Conservation (phyloP, 1,140 invertebrate genomes). For the Apis mellifera region DNA sequence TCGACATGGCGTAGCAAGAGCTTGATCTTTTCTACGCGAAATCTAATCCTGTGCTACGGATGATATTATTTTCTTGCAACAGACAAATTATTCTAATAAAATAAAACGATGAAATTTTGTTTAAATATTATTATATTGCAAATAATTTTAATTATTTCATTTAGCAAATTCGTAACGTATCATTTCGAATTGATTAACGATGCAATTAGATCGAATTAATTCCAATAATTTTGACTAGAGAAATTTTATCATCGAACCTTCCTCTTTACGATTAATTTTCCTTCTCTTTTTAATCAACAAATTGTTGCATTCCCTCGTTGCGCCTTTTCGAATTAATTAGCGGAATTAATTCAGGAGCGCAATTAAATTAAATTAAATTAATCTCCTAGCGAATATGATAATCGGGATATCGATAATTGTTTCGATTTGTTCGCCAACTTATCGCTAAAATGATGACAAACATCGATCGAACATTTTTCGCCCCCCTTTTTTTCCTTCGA, state of each 20-base stretch:
- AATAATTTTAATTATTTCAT: no score
- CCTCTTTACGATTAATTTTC: no score
- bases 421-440: not conserved
- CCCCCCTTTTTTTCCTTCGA: no score
- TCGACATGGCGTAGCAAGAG: not conserved
- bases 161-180: not conserved
- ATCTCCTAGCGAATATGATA: not conserved
- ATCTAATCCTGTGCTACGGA: conserved; percentile 21
- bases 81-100: no score
- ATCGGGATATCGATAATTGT: not conserved
- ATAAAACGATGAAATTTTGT: no score
- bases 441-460: not conserved
- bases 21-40: not conserved
- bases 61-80: no score
- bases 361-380: conserved; percentile 19
- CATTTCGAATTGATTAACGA: not conserved
- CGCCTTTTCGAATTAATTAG: not conserved
- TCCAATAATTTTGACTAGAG: not conserved
- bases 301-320: not conserved
- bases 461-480: no score
- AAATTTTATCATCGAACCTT: no score
- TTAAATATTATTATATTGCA: no score
- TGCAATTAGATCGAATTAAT: conserved; percentile 14
- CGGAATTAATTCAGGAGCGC: not conserved
- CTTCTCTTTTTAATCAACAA: no score